Conservation (phyloP, 64 coral and sea anemone genomes). For the Porites lutea region DNA sequence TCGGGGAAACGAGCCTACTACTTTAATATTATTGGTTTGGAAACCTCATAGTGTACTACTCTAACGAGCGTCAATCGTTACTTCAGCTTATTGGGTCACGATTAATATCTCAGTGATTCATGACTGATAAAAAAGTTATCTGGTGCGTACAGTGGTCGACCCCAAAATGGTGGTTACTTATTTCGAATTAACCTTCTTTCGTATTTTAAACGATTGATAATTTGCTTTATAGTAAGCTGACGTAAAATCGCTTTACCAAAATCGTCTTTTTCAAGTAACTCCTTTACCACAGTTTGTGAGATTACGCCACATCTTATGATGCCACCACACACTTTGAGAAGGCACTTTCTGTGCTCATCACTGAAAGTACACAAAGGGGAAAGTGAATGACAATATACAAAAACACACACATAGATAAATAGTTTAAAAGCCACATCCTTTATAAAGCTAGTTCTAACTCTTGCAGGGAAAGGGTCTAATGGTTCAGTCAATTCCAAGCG, state of each 20-base stretch:
- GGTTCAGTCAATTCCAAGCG: no score
- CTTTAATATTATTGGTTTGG: no score
- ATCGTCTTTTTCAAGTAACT: conserved; percentile 22
- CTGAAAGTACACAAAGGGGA: not conserved
- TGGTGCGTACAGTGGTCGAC: no score
- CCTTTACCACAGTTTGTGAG: conserved; percentile 5
- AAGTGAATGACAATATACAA: not conserved
- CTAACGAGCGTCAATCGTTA: no score
- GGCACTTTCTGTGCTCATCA: conserved; percentile 15
- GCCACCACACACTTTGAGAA: not conserved
- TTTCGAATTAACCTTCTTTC: conserved; percentile 2
- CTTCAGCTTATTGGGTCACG: no score
- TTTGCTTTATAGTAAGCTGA: conserved; percentile 25
- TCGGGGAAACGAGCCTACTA: no score
- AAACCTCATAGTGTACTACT: no score
- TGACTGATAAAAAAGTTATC: no score
- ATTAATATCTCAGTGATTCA: no score
- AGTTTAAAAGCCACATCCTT: not conserved
- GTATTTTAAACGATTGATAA: conserved; percentile 26
- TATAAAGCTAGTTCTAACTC: no score
- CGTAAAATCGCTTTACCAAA: conserved; percentile 40
- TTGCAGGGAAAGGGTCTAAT: no score
- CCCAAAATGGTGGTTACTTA: not conserved
- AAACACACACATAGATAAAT: not conserved
- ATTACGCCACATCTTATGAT: conserved; percentile 4